A percentile compares a stretch with the other conserved stretches of the same genome.
These are phyloP conservation scores for Propsilocerus akamusi DNA, from an alignment of 1,140 invertebrate species.

Conservation along the genomic window DNA sequence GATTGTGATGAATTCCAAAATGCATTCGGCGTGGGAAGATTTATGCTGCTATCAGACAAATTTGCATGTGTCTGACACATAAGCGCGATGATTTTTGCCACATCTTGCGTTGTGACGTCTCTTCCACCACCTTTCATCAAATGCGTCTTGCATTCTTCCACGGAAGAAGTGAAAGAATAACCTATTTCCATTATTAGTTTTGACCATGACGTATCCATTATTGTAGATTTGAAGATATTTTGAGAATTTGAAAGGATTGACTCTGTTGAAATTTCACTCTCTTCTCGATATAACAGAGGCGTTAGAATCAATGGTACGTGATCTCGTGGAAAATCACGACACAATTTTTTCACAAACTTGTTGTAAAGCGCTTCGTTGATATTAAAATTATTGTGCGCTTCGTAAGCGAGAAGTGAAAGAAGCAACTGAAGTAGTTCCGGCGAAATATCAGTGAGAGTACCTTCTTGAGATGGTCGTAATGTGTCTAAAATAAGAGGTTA, in stretches of 20 bases:
- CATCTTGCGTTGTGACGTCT: constrained; percentile 58
- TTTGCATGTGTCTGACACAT: constrained; percentile 70
- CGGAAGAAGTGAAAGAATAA: constrained; percentile 64
- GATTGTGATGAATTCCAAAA: constrained; percentile 27
- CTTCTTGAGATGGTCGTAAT: constrained; percentile 44
- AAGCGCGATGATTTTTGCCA: constrained; percentile 66
- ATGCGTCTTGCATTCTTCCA: constrained; percentile 77
- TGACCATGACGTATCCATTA: constrained; percentile 53
- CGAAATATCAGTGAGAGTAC: constrained; percentile 69
- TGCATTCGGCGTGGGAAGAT: constrained; percentile 39
- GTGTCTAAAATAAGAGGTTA: constrained; percentile 25
- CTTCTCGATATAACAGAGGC: constrained; percentile 65
- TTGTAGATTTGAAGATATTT: constrained; percentile 16
- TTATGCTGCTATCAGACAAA: constrained; percentile 42
- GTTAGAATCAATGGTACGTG: constrained; percentile 72
- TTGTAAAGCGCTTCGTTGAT: constrained; percentile 51
- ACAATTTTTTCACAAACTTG: constrained; percentile 59
- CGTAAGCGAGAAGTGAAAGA: constrained; percentile 35
- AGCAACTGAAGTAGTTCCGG: constrained; percentile 76
- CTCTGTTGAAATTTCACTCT: constrained; percentile 48
- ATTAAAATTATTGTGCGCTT: constrained; percentile 30
- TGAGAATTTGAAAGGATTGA: constrained; percentile 27
- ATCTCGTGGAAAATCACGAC: constrained; percentile 72
- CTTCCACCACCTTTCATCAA: constrained; percentile 53
- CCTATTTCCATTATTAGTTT: constrained; percentile 81